Percentiles rank a stretch among this genome's conserved stretches.
phyloP scores from a whole-genome alignment of 2,888 invertebrate genomes.

The Rhamnusium bicolor region DNA sequence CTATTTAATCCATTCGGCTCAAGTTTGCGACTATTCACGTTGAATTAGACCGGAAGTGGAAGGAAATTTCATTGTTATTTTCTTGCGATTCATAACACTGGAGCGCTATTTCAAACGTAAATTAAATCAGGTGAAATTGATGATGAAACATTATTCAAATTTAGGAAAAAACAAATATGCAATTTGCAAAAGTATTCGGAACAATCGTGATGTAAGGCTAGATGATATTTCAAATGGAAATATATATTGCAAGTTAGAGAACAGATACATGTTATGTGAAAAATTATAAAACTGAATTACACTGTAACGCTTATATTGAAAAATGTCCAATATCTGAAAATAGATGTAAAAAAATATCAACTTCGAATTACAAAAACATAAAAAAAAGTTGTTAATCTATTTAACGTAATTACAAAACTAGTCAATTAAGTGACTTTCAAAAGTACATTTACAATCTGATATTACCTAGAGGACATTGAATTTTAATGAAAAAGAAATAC shows the following conservation, averaged over 20 bases:
- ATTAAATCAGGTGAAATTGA: conserved; percentile 25
- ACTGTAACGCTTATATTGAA: neutral
- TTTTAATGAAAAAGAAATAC: too few species aligned
- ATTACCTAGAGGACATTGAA: too few species aligned
- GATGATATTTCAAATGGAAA: neutral
- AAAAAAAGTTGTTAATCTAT: too few species aligned
- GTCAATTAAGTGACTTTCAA: too few species aligned
- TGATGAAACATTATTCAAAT: neutral
- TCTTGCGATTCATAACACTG: conserved; percentile 15
- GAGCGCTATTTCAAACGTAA: conserved; percentile 15
- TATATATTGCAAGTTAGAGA: neutral
- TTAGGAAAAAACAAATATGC: neutral
- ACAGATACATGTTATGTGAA: neutral
- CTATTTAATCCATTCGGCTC: neutral
- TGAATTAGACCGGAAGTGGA: conserved; percentile 17
- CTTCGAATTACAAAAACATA: too few species aligned
- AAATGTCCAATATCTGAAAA: too few species aligned
- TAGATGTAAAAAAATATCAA: too few species aligned
- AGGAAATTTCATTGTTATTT: conserved; percentile 36
- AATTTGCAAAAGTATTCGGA: neutral
- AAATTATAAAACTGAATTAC: neutral
- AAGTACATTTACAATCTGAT: too few species aligned
- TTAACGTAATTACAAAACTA: too few species aligned
- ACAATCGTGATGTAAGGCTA: neutral
- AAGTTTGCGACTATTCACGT: neutral